Evolutionary conservation across 1,140 invertebrate species (phyloP).

Genomic region (Galleria mellonella): DNA sequence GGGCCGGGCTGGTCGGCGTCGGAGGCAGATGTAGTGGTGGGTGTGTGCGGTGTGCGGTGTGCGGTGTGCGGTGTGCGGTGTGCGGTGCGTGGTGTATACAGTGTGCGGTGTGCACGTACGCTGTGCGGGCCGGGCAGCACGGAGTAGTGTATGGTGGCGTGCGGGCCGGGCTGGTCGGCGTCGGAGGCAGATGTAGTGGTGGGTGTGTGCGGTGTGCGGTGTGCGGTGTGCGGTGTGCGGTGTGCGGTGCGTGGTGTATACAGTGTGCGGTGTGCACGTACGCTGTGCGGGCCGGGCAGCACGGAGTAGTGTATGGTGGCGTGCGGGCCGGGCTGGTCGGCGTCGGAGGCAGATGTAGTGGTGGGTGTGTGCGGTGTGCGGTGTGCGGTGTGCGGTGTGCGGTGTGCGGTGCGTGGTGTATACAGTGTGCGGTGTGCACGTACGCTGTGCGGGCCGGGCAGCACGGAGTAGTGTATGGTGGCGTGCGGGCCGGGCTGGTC

Average conservation of each 20-base stretch:
- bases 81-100: conserved; percentile 89
- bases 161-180: conserved; percentile 78
- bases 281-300: conserved; percentile 92
- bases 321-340: conserved; percentile 78
- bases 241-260: conserved; percentile 87
- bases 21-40: no score
- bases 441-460: conserved; percentile 92
- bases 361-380: not conserved
- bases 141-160: conserved; percentile 86
- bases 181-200: no score
- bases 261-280: no score
- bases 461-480: conserved; percentile 88
- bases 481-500: conserved; percentile 82
- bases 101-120: no score
- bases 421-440: no score
- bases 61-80: not conserved
- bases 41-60: not conserved
- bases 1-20: no score
- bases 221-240: not conserved
- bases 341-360: no score
- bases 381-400: not conserved
- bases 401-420: conserved; percentile 86
- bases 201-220: not conserved
- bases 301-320: conserved; percentile 90
- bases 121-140: conserved; percentile 93